Base-by-base conservation (phyloP, 2,113 vertebrate genomes). In the Salvelinus namaycush region DNA sequence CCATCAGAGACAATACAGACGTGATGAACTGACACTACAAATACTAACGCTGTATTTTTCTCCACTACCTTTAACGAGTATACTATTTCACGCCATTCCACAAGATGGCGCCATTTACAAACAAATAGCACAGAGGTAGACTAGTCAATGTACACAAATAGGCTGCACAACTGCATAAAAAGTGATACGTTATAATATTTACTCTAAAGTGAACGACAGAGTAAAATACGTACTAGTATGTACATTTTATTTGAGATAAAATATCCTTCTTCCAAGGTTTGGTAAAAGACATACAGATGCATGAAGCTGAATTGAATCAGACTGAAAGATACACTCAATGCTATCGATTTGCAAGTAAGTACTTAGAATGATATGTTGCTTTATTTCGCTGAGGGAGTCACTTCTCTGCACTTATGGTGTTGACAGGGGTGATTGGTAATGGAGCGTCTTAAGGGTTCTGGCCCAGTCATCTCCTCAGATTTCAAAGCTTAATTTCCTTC, bases 361-460 rank as follows among this genome's bases (percentile, higher is more conserved):
- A 69, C 59, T 88, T 85, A 88, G 89, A 89, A 86, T 88, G 83
- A 92, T 87, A 88, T 81, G 57, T 82, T 86, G 84, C 79, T 77
- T 88, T 82, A 87, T 91, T 91, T 76, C 84, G 89, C 88, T 91
- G 87, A 91, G 82, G 76, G 78, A 77, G 81, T 78, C 83, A 87
- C 54, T 70, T 85, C 69, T 69, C 27, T 31, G 14, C 44, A 31
- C 8, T 3, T 14, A 49, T 24, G 26, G 51, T 72, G 48, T 14
- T 77, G 76, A 78, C 66, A 34, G 65, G 72, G 75, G 71, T 54
- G 22, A 81, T 72, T 9, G 39, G 9, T 44, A 44, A 44, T 3
- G 77, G 60, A 78, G 75, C 74, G 80, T 81, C 11, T 51, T 54
- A 1, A 22, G 13, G 20, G 22, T 9, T 44, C 3, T 22, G 76